A percentile compares a stretch with the other conserved stretches of the same genome.
Evolutionary conservation across 2,888 invertebrate genomes (phyloP).

Genomic region (Clistopyga incitator): DNA sequence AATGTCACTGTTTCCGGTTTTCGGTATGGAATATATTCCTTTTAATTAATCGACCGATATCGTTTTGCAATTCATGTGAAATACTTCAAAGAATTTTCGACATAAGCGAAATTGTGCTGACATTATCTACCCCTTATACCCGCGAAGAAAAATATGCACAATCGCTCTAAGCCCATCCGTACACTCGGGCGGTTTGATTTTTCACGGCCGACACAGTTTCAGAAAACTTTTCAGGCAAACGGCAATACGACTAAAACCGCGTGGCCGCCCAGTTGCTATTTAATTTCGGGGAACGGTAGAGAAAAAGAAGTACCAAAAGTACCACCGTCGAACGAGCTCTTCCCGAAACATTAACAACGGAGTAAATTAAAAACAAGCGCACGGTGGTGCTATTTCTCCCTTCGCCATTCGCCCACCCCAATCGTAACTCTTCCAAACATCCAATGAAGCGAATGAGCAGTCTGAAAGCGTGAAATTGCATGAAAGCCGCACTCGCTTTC

Average conservation of each 20-base stretch:
- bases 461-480: conserved; percentile 71
- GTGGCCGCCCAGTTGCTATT: conserved; percentile 41
- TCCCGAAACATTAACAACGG: conserved; percentile 60
- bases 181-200: conserved; percentile 1
- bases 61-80: background rate
- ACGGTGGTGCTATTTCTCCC: conserved; percentile 30
- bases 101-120: background rate
- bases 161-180: background rate
- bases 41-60: background rate
- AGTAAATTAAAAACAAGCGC: conserved; percentile 69
- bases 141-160: conserved; percentile 8
- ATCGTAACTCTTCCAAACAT: conserved; percentile 67
- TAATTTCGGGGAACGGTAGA: conserved; percentile 46
- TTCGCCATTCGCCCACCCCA: conserved; percentile 25
- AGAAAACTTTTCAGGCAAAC: conserved; percentile 43
- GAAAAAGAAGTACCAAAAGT: conserved; percentile 41
- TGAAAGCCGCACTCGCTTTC: conserved; percentile 53
- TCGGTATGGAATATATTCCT: too few species aligned
- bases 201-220: background rate
- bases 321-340: conserved; percentile 56
- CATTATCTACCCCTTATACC: background rate
- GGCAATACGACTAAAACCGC: conserved; percentile 41
- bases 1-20: too few species aligned
- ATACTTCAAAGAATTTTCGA: too few species aligned
- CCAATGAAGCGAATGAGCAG: conserved; percentile 69